Base-by-base conservation (phyloP, 2,888 invertebrate species). In the Acheta domesticus region DNA sequence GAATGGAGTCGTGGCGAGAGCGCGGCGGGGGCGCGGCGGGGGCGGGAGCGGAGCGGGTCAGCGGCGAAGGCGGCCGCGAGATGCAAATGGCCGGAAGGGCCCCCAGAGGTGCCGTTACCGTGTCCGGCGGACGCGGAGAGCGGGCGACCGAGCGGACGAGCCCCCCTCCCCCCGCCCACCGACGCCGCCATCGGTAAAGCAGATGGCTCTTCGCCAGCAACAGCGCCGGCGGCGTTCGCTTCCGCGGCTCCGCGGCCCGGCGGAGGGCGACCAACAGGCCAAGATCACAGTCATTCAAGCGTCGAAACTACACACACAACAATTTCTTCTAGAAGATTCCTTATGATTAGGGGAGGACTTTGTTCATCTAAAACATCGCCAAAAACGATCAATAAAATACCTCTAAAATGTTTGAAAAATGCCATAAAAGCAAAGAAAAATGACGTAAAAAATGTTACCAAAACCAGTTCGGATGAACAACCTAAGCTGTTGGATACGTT, bases 41-140 rank as follows among this genome's bases (percentile, higher is more conserved):
- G 23, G 23, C 36, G 2, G 36, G 36, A 8, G 36, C n/a, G 14
- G 62, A 16, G 62, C 14, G 62, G 62, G 62, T 62, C 16, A 62
- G 62, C 62, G 16, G 62, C 62, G 62, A n/a, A 62, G 14, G 62
- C 14, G 62, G 16, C 14, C 62, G 62, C 36, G 36, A 36, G 62
- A 62, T 62, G 62, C 62, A 62, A 62, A 62, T 62, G 62, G 62
- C 16, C n/a, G 62, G 62, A 62, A 62, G 16, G 62, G n/a, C 16
- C 62, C 62, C 62, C 62, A 19, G 16, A 62, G 62, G 62, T 62
- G 62, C 62, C 62, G 62, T 62, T 62, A 5, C 16, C n/a, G 62
- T 62, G 62, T 62, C 62, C 62, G n/a, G 62, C 62, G 62, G n/a
- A 19, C 62, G 62, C 62, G 62, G 62, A 14, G 62, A 62, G 62